Base-by-base conservation (phyloP, 1,140 invertebrate species). In the Drosophila cardini region DNA sequence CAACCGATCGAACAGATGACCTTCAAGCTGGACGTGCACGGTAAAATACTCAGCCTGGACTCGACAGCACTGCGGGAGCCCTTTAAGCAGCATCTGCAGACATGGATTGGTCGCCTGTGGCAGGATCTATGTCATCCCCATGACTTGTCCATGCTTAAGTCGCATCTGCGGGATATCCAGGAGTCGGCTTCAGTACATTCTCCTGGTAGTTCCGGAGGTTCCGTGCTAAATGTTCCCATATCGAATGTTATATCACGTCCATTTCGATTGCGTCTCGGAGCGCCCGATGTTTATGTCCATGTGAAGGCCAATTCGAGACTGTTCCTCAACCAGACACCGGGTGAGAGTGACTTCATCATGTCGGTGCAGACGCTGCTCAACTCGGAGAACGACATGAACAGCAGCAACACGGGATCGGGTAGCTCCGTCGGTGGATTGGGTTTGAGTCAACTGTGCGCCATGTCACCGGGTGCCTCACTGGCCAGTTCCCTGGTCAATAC, bases 291-390 rank as follows among this genome's bases (percentile, higher is more conserved):
- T 86, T 96, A 95, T 92, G 93, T 98, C 64, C 95, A 96, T 91
- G 96, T 98, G 65, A 96, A 97, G 93, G 97, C 97, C 38, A 97
- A 97, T 92, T 97, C 97, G 79, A 97, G 96, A 93, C 93, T 96
- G 68, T 98, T 98, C 91, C 95, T 95, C 81, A 96, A 95, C 90
- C 94, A 94, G 45, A 94, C 94, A 69, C 94, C 94, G 60, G 94
- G 93, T 70, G 96, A 97, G 72, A 93, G 94, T 57, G 96, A 98
- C 89, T 98, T 97, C 92, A 96, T 98, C 69, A 97, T 98, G 95
- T 96, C 97, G 48, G 97, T 97, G 46, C 97, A 98, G 93, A 96
- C 97, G 52, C 95, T 99, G 57, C 91, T 93, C 93, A 93, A 94
- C 93, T 92, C 94, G 65, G 92, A 93, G 91, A 93, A 93, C 80